Evolutionary conservation across 1,140 invertebrate genomes (phyloP), one percentile per base, ranked within the genome.

Genomic region (Gryon sp.): DNA sequence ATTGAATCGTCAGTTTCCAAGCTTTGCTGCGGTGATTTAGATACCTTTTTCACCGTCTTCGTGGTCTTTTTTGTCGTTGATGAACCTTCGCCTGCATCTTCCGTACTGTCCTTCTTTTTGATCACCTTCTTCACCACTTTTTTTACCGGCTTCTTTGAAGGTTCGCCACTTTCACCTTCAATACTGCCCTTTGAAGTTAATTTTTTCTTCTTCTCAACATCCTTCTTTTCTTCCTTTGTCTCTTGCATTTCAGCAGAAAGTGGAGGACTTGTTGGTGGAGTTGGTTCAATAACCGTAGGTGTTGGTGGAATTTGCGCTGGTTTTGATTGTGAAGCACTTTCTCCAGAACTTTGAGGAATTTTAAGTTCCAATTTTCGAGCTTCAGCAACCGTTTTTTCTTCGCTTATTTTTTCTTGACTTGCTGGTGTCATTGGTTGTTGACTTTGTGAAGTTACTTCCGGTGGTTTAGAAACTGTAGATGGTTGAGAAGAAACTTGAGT

Each of bases 251-350:
- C 65, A n/a, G 63, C 32, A 3, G 52, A 34, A 40, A 83, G 40
- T 15, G 80, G 75, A 4, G 82, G 82, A 80, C 81, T 87, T 3
- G 80, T 83, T 0, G 84, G 84, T 24, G 85, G 85, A 14, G 84
- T 84, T 12, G 85, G 43, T 66, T 82, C 83, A 14, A 40, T 86
- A 4, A 87, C 60, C 6, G 76, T 85, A 12, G 86, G 85, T 6
- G 84, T 85, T 4, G 60, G 70, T 14, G 86, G 83, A 30, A 82
- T 65, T 30, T 68, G 63, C 0, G 74, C 60, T 19, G 81, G 45
- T 76, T 78, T 75, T 12, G 40, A 38, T 55, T 76, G 20, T 18
- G 28, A 4, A n/a, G n/a, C n/a, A n/a, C n/a, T n/a, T n/a, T n/a
- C n/a, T 34, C 69, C 66, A 18, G 11, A 7, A 18, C 34, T 2